A percentile compares a stretch with the other conserved stretches of the same genome.
Conservation (phyloP, 2,113 vertebrate genomes). For the Promerops cafer region DNA sequence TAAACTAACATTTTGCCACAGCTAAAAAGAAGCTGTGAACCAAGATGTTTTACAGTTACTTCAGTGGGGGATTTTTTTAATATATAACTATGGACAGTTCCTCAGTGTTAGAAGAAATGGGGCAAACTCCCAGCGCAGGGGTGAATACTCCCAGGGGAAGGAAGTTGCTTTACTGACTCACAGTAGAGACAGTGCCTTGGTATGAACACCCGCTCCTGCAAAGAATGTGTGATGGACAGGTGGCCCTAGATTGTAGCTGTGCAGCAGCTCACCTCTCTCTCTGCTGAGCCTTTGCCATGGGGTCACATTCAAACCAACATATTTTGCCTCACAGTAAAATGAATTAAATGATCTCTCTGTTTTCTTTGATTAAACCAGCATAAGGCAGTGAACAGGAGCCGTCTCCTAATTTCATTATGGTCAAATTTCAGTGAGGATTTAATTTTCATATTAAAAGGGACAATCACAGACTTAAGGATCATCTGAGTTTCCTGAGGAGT, state of each 20-base stretch:
- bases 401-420: neutral
- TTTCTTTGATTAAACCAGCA: neutral
- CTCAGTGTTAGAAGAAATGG: neutral
- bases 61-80: neutral
- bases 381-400: neutral
- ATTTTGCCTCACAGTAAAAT: neutral
- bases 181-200: neutral
- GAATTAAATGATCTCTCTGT: neutral
- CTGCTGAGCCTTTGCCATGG: neutral
- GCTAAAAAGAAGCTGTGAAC: neutral
- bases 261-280: neutral
- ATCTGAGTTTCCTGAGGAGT: neutral
- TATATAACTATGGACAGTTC: neutral
- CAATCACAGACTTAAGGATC: neutral
- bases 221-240: neutral
- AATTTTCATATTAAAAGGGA: neutral
- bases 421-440: neutral
- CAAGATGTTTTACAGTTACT: neutral
- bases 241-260: neutral
- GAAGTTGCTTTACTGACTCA: neutral
- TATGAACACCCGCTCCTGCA: neutral
- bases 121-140: neutral
- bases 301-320: neutral
- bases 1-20: conserved; percentile 25
- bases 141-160: neutral